Evolutionary conservation across 2,888 invertebrate species (phyloP).

Genomic region (Hedychridium roseum): DNA sequence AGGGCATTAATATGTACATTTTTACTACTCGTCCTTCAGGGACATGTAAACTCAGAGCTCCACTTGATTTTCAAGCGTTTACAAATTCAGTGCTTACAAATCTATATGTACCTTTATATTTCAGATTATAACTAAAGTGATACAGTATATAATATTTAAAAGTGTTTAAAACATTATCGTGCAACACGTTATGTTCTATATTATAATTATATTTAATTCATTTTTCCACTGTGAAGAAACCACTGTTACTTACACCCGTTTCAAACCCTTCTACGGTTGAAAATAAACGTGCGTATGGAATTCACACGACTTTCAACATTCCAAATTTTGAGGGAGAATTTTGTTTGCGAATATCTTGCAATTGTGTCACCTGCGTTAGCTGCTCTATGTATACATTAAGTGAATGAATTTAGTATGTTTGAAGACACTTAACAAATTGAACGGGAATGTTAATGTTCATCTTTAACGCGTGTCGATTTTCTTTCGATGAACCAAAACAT

Average conservation of each 20-base stretch:
- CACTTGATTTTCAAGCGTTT: slow-evolving; percentile 6
- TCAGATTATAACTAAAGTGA: slow-evolving; percentile 45
- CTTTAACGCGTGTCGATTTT: no score
- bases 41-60: slow-evolving; percentile 19
- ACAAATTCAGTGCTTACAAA: slow-evolving; percentile 24
- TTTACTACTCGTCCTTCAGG: slow-evolving; percentile 32
- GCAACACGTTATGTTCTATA: slow-evolving; percentile 36
- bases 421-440: slow-evolving; percentile 7
- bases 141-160: slow-evolving; percentile 43
- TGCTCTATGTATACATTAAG: slow-evolving; percentile 21
- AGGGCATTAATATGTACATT: slow-evolving; percentile 56
- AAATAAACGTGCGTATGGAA: slow-evolving; percentile 6
- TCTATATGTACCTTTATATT: slow-evolving; percentile 37
- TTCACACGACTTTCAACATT: slow-evolving; percentile 1
- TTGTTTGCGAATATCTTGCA: background rate
- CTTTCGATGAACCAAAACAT: no score
- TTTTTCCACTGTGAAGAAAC: slow-evolving; percentile 41
- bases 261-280: slow-evolving; percentile 17
- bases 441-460: slow-evolving; percentile 27
- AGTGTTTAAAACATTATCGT: slow-evolving; percentile 38
- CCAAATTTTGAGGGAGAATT: no score
- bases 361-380: slow-evolving; percentile 17
- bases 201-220: slow-evolving; percentile 36
- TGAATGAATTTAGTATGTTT: slow-evolving; percentile 12
- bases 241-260: slow-evolving; percentile 51